Evolutionary conservation across 1,140 invertebrate species (phyloP).

Genomic region (Lordiphosa collinella): DNA sequence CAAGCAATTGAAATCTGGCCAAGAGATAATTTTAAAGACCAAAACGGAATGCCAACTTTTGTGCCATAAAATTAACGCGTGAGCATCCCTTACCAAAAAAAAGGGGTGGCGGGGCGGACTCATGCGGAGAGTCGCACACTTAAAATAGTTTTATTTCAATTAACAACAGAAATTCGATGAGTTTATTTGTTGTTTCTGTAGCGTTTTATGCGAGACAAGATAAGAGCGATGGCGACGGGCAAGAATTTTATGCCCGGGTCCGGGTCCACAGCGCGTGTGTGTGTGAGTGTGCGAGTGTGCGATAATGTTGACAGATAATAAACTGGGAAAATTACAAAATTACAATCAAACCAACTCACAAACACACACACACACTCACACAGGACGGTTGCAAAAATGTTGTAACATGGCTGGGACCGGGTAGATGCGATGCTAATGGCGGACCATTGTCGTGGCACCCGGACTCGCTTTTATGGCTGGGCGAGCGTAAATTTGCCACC

Average conservation of each 20-base stretch:
- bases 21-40: too few species aligned
- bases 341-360: constrained; percentile 56
- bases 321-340: constrained; percentile 77
- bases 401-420: neutral
- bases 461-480: constrained; percentile 36
- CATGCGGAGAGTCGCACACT: constrained; percentile 21
- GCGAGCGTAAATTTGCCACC: constrained; percentile 63
- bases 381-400: constrained; percentile 46
- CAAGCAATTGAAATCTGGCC: too few species aligned
- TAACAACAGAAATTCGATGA: constrained; percentile 77
- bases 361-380: constrained; percentile 18
- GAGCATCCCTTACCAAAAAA: too few species aligned
- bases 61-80: too few species aligned
- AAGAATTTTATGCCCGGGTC: constrained; percentile 55
- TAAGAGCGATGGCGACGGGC: constrained; percentile 67
- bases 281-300: constrained; percentile 49
- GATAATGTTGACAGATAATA: constrained; percentile 78
- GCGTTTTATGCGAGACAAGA: constrained; percentile 74
- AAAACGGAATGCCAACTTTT: too few species aligned
- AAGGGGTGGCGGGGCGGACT: too few species aligned
- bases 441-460: constrained; percentile 54
- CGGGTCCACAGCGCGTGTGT: constrained; percentile 22
- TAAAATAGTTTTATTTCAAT: constrained; percentile 76
- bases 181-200: constrained; percentile 66
- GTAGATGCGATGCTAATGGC: constrained; percentile 64